Conservation (phyloP, 2,888 invertebrate species). For the Protophormia terraenovae region DNA sequence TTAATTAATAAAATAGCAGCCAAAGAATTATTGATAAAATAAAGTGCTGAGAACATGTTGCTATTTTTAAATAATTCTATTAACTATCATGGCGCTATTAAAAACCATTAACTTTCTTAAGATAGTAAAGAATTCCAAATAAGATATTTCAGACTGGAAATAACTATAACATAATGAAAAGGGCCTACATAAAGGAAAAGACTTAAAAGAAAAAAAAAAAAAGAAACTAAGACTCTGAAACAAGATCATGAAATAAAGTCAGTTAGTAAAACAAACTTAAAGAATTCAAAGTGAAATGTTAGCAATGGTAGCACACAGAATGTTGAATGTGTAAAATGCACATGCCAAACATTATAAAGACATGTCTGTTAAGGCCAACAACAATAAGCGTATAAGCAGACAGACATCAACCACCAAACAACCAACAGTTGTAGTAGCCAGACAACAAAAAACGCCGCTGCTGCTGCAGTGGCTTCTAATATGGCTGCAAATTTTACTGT, state of each 20-base stretch:
- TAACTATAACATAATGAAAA: not conserved
- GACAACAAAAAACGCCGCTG: not conserved
- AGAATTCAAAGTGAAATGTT: conserved; percentile 42
- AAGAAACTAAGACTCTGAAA: not conserved
- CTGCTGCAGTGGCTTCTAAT: conserved; percentile 18
- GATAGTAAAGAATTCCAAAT: conserved; percentile 11
- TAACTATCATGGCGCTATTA: conserved; percentile 43
- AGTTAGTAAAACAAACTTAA: conserved; percentile 58
- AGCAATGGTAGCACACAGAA: not conserved
- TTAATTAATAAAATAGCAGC: conserved; percentile 4
- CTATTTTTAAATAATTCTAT: conserved; percentile 42
- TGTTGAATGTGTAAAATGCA: conserved; percentile 61
- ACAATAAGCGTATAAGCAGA: not conserved
- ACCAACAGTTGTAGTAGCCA: conserved; percentile 12
- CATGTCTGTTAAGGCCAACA: conserved; percentile 15
- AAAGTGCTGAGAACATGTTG: conserved; percentile 23
- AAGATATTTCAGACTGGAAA: not conserved
- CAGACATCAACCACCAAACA: not conserved
- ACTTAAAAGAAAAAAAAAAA: not conserved
- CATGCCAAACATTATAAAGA: conserved; percentile 59
- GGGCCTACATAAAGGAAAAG: not conserved
- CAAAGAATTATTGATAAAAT: conserved; percentile 1
- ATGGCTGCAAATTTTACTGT: no score
- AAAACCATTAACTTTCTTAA: conserved; percentile 43
- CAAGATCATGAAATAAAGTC: conserved; percentile 57